These are phyloP conservation scores for Pachliopta kotzebuea DNA, from an alignment of 2,888 invertebrate species.

Conservation along the genomic window DNA sequence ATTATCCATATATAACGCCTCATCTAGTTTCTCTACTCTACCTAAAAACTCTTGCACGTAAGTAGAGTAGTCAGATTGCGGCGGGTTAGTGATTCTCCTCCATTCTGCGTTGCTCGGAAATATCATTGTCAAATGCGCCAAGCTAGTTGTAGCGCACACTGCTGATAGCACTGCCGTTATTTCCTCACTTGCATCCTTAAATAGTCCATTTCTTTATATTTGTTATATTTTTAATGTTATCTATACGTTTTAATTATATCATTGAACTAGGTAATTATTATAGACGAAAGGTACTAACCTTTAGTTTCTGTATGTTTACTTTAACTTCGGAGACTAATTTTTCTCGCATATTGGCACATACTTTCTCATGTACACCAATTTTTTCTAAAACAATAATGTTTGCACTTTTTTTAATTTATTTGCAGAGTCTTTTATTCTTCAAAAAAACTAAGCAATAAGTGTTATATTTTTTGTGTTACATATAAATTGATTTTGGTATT, in stretches of 20 bases:
- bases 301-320: constrained; percentile 86
- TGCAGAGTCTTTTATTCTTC: too few relatives aligned
- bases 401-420: too few relatives aligned
- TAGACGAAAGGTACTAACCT: constrained; percentile 68
- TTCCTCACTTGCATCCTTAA: constrained; percentile 85
- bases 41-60: constrained; percentile 89
- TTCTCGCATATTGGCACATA: constrained; percentile 89
- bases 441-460: too few relatives aligned
- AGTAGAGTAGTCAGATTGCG: constrained; percentile 49
- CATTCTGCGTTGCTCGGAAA: constrained; percentile 87
- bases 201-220: too few relatives aligned
- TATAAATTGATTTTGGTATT: not conserved
- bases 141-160: constrained; percentile 87
- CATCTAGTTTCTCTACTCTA: constrained; percentile 43
- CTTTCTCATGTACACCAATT: constrained; percentile 88
- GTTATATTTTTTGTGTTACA: not conserved
- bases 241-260: too few relatives aligned
- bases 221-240: too few relatives aligned
- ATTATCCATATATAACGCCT: too few relatives aligned
- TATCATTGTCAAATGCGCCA: constrained; percentile 91
- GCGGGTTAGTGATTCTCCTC: constrained; percentile 65
- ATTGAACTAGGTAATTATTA: too few relatives aligned
- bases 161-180: constrained; percentile 86
- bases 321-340: constrained; percentile 90
- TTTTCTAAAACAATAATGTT: constrained; percentile 61